phyloP scores from a whole-genome alignment of 1,140 invertebrate genomes.

The Zophobas atratus region DNA sequence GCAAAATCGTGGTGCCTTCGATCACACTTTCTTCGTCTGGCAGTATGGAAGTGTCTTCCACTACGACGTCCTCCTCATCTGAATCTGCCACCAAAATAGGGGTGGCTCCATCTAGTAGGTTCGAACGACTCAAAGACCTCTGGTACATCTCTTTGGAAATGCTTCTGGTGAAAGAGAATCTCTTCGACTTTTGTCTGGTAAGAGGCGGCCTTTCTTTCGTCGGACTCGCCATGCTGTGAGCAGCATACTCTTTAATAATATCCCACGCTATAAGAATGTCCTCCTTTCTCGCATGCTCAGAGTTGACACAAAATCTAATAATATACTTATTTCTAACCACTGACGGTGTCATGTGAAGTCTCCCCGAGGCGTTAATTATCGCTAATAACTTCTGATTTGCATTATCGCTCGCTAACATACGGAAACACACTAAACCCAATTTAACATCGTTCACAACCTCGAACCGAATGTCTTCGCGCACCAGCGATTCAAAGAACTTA shows the following conservation, averaged over 20 bases:
- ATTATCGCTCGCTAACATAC: conserved; percentile 79
- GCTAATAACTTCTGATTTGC: conserved; percentile 87
- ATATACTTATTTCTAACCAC: conserved; percentile 83
- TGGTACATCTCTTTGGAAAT: conserved; percentile 77
- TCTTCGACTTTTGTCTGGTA: conserved; percentile 72
- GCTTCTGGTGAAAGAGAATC: conserved; percentile 79
- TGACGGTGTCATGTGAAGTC: conserved; percentile 92
- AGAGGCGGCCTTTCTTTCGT: conserved; percentile 67
- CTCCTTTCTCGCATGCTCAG: conserved; percentile 83
- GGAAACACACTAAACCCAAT: conserved; percentile 81
- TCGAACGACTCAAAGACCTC: conserved; percentile 73
- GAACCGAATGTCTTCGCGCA: conserved; percentile 84
- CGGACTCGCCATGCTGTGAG: conserved; percentile 73
- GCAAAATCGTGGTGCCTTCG: not conserved
- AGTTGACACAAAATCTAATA: conserved; percentile 89
- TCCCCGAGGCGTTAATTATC: conserved; percentile 89
- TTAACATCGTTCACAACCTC: conserved; percentile 89
- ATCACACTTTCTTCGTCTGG: not conserved
- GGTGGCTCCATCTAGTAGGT: conserved; percentile 78
- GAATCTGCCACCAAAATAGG: conserved; percentile 76
- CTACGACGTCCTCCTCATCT: conserved; percentile 64
- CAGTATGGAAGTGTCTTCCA: conserved; percentile 25
- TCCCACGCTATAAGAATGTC: conserved; percentile 86
- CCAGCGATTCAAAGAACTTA: conserved; percentile 85
- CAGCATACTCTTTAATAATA: conserved; percentile 79